Conservation (phyloP, 2,797 vertebrate genomes). For the Danio choprae region DNA sequence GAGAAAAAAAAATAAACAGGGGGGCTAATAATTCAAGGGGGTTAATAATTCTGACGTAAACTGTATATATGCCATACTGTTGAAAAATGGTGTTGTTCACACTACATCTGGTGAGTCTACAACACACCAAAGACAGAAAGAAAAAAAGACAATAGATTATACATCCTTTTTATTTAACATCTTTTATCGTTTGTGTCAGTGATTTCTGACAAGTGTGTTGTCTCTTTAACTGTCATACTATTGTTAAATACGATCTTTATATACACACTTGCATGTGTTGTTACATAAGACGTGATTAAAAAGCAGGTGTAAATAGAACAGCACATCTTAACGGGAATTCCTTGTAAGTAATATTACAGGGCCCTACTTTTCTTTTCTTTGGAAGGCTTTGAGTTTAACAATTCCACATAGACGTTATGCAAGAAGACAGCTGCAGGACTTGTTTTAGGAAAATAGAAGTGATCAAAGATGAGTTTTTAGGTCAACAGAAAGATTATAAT, state of each 20-base stretch:
- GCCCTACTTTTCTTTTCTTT: not conserved
- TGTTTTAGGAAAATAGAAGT: no score
- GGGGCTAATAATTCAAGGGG: no score
- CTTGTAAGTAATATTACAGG: not conserved
- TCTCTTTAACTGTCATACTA: not conserved
- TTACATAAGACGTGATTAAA: no score
- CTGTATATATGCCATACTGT: no score
- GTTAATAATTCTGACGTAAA: no score
- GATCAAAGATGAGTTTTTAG: no score
- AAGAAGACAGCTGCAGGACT: no score
- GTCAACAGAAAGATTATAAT: no score
- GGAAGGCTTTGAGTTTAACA: not conserved
- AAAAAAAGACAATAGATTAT: conserved; percentile 74
- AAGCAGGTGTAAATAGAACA: not conserved
- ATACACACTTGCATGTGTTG: conserved; percentile 19
- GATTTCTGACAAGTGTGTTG: conserved; percentile 35
- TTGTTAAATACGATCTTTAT: not conserved
- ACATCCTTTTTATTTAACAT: conserved; percentile 69
- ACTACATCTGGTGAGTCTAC: conserved; percentile 28
- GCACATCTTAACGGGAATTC: not conserved
- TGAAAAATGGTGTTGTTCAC: not conserved
- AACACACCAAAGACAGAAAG: conserved; percentile 58
- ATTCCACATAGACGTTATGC: no score
- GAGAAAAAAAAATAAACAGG: no score
- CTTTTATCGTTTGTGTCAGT: conserved; percentile 62